Evolutionary conservation across 2,797 vertebrate species (phyloP).

Genomic region (Coregonus ussuriensis): DNA sequence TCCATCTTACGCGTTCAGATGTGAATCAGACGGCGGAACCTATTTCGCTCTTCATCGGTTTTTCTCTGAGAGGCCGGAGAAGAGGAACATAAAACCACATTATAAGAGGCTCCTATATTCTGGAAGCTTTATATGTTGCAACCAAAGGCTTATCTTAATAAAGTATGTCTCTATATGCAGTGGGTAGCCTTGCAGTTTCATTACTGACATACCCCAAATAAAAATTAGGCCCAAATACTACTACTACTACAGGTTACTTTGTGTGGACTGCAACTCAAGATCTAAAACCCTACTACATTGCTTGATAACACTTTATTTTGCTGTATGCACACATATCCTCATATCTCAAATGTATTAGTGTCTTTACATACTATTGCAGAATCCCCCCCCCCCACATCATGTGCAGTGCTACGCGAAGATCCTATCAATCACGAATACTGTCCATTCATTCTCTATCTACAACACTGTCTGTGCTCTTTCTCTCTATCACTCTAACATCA

Average conservation of each 20-base stretch:
- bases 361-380: background rate
- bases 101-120: background rate
- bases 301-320: background rate
- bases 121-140: conserved; percentile 21
- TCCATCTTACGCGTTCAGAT: conserved; percentile 44
- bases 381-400: background rate
- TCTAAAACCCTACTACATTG: background rate
- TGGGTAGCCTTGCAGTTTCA: background rate
- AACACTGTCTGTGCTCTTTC: background rate
- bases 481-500: background rate
- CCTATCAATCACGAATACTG: background rate
- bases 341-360: background rate
- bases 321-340: background rate
- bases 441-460: background rate
- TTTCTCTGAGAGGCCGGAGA: conserved; percentile 1
- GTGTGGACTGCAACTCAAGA: too few species aligned
- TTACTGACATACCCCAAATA: background rate
- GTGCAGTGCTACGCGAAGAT: background rate
- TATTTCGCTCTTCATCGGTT: conserved; percentile 59
- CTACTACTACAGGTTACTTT: too few species aligned
- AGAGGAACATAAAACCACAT: conserved; percentile 23
- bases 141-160: conserved; percentile 1
- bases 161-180: conserved; percentile 1
- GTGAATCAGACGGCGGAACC: conserved; percentile 53
- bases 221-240: background rate